Base-by-base conservation (phyloP, 1,140 invertebrate species). In the Zaprionus capensis region DNA sequence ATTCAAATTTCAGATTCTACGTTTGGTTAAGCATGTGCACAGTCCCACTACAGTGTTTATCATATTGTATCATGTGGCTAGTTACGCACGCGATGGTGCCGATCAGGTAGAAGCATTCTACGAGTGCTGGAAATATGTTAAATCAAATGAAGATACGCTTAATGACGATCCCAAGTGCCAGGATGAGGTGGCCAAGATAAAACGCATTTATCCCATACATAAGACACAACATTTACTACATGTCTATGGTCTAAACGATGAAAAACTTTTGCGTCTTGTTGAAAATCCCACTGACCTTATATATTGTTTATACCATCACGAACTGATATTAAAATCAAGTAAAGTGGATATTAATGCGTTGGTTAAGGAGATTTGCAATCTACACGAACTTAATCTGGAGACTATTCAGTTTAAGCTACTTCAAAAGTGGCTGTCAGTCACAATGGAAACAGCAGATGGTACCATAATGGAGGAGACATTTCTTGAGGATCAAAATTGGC, bases 21-120 rank as follows among this genome's bases (percentile, higher is more conserved):
- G 92, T 2, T 61, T 93, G 36, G 78, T 91, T 0, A 74, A 80
- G 11, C 79, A 84, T 28, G 80, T 93, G 0, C 71, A 78, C 9
- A 91, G 75, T 64, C 82, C 80, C 6, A 80, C 69, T 12, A 93
- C 91, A 53, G 79, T 75, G 6, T 84, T 93, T 22, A 58, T 91
- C 7, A 92, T 92, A 51, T 73, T 93, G 15, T 93, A 93, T 57
- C 92, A 88, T 66, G 88, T 92, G 1, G 72, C 87, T 0, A 88
- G 80, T 62, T 82, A 93, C 71, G 91, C 92, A 0, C 87, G 91
- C 0, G 81, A 91, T 15, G 94, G 94, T 5, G 94, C 94, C 12
- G 94, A 95, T 86, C 94, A 95, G 91, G 94, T 95, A 7, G 94
- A 94, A 55, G 94, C 94, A 14, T 93, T 94, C 24, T 94, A 94